Base-by-base conservation (phyloP, 2,888 invertebrate genomes). In the Dyspetes luteomarginatus region DNA sequence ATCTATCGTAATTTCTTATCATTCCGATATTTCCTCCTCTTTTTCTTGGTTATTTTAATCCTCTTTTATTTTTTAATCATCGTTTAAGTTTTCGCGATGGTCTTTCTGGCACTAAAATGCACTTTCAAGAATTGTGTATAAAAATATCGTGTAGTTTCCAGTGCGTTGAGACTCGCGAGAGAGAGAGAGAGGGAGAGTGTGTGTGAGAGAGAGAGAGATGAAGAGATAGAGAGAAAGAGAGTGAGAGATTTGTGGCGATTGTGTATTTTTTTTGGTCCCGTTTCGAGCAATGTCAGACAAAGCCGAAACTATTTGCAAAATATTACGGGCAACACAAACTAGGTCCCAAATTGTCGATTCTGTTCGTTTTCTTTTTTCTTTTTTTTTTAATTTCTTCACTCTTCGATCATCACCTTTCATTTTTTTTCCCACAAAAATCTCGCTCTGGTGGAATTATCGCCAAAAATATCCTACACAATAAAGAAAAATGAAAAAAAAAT, bases 81-180 rank as follows among this genome's bases (percentile, higher is more conserved):
- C 68, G 82, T 86, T 85, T 86, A 87, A 88, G 87, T 86, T 85
- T 83, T 65, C 62, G 82, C n/a, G n/a, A n/a, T 89, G 85, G 86
- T 90, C 86, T 88, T 86, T 84, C 90, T 88, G 90, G 89, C 88
- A 89, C 89, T 89, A 88, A 88, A 89, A 90, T 91, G 89, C 89
- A 91, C 89, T 91, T 91, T 90, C 89, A 88, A 89, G 90, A 90
- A 88, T 89, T 90, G 89, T 90, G 88, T 91, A 92, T 90, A 92
- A 91, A 91, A 91, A 91, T 91, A 92, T 89, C 83, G 87, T 86
- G 87, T 88, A 88, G 88, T 89, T 85, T 89, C 89, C 88, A 86
- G 89, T 89, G 87, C 84, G 85, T 88, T 86, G 85, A 88, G 85
- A 88, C 84, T 88, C 84, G 80, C 85, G 81, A 82, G 74, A 75